Evolutionary conservation across 2,797 vertebrate species (phyloP).

Genomic region (Artibeus lituratus): DNA sequence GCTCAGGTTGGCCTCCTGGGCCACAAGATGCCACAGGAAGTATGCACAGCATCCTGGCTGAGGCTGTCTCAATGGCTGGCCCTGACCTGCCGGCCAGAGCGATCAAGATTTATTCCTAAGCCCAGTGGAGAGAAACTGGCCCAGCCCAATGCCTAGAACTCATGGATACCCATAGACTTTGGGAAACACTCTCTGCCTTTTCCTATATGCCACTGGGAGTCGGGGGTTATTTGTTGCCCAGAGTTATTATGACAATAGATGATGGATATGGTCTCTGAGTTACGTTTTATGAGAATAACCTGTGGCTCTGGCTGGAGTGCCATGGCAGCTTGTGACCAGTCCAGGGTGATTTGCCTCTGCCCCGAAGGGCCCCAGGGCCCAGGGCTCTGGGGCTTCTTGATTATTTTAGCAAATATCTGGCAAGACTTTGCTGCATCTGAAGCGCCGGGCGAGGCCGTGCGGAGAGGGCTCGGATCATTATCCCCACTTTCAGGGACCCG

Average conservation of each 20-base stretch:
- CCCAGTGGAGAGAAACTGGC: background rate
- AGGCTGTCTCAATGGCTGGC: rapidly evolving
- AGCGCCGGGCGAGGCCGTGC: background rate
- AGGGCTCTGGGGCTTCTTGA: background rate
- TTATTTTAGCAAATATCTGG: background rate
- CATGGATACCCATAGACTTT: background rate
- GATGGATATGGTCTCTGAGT: background rate
- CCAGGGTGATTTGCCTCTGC: rapidly evolving
- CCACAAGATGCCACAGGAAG: rapidly evolving
- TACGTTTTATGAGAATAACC: background rate
- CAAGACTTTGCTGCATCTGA: background rate
- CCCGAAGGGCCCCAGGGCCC: rapidly evolving
- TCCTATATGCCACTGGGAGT: background rate
- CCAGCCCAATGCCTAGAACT: background rate
- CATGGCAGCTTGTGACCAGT: rapidly evolving
- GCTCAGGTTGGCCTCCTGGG: background rate
- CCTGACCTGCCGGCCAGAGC: rapidly evolving
- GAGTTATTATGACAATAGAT: background rate
- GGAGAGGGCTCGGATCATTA: background rate
- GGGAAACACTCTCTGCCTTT: background rate
- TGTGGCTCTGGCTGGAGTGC: background rate
- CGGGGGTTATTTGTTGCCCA: background rate
- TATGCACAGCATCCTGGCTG: rapidly evolving
- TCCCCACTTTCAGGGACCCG: background rate
- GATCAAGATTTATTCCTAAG: rapidly evolving